A percentile compares a stretch with the other conserved stretches of the same genome.
phyloP scores from a whole-genome alignment of 2,797 vertebrate genomes.

The Diglossa cyanea region DNA sequence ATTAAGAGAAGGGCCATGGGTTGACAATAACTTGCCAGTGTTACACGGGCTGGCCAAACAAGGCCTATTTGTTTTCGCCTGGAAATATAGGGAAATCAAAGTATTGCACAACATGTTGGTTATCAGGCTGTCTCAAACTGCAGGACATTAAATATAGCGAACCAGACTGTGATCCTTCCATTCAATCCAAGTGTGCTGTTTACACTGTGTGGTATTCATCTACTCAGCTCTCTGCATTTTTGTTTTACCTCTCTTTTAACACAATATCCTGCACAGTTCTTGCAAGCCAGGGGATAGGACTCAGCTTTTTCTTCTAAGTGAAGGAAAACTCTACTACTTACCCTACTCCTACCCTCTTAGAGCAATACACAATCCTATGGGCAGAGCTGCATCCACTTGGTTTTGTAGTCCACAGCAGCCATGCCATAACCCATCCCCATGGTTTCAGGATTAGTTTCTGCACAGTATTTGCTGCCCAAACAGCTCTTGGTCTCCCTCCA shows the following conservation, averaged over 20 bases:
- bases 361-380: not conserved
- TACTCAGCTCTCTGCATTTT: not conserved
- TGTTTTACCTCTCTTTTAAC: not conserved
- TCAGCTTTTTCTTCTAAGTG: not conserved
- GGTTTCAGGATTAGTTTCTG: not conserved
- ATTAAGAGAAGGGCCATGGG: conserved; percentile 35
- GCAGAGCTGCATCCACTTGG: not conserved
- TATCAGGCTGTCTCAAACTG: conserved; percentile 40
- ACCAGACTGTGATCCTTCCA: not conserved
- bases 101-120: conserved; percentile 32
- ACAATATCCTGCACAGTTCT: not conserved
- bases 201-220: not conserved
- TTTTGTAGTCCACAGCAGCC: not conserved
- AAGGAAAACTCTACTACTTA: not conserved
- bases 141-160: conserved; percentile 15
- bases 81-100: conserved; percentile 53
- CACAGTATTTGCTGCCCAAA: not conserved
- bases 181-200: not conserved
- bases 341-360: not conserved
- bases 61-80: conserved; percentile 28
- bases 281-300: not conserved
- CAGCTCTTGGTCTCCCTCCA: not conserved
- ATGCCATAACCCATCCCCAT: not conserved
- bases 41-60: conserved; percentile 24
- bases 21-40: conserved; percentile 49